Evolutionary conservation across 2,888 invertebrate species (phyloP).

Genomic region (Monopis laevigella): DNA sequence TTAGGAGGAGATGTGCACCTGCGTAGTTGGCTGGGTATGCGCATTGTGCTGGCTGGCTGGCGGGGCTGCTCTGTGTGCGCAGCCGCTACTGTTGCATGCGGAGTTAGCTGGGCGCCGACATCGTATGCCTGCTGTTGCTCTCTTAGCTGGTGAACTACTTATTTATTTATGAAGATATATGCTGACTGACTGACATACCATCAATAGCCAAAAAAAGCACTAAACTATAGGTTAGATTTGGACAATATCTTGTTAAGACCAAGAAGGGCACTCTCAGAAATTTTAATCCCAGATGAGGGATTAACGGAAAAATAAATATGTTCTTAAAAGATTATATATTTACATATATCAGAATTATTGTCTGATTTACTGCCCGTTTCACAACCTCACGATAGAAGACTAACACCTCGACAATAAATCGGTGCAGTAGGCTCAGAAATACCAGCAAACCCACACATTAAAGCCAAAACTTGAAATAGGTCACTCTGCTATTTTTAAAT

Average conservation of each 20-base stretch:
- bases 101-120: slow-evolving; percentile 71
- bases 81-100: slow-evolving; percentile 74
- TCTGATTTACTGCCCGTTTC: no score
- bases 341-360: no score
- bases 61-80: slow-evolving; percentile 76
- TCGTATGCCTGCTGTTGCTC: slow-evolving; percentile 72
- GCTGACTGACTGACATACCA: background rate
- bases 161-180: no score
- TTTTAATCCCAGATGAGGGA: background rate
- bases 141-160: slow-evolving; percentile 76
- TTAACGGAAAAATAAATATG: no score
- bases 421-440: no score
- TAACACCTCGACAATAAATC: no score
- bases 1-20: slow-evolving; percentile 47
- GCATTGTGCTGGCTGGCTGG: slow-evolving; percentile 73
- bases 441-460: no score
- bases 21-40: slow-evolving; percentile 76
- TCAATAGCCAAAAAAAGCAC: background rate
- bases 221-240: background rate
- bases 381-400: no score
- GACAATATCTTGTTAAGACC: background rate
- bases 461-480: no score
- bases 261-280: background rate
- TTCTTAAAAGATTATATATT: no score
- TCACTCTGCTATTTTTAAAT: no score